Base-by-base conservation (phyloP, 2,113 vertebrate genomes). In the Nesospiza acunhae region DNA sequence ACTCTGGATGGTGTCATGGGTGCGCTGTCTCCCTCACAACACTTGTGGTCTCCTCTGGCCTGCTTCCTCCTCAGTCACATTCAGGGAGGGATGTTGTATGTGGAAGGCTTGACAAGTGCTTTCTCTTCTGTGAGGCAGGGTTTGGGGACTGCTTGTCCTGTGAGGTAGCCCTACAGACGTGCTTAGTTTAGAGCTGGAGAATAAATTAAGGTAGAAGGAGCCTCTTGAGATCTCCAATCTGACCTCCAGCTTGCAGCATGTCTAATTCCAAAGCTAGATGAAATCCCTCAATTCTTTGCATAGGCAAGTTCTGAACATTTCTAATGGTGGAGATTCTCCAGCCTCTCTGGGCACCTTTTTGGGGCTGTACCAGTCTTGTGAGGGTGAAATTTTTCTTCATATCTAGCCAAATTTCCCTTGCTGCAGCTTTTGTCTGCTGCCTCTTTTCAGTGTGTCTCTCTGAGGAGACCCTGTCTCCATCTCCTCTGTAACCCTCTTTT, bases 211-310 rank as follows among this genome's bases (percentile, higher is more conserved):
- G 35, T 70, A 56, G 50, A 86, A 84, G 39, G 39, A 85, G 33
- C 31, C 42, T 83, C 46, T 77, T 81, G 58, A 80, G 46, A 27
- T 42, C 70, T 73, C 46, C 88, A 7, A 15, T 79, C 35, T 7
- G 9, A 37, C 41, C 13, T 9, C 30, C 11, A 62, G 44, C 72
- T 88, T 12, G 18, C 42, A 79, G 52, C 60, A 49, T 18, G 18
- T 56, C n/a, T 85, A 90, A 88, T 63, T 86, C 58, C 63, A 83
- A 83, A 87, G 87, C 35, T 60, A 69, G 37, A 26, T 73, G 53
- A 89, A 44, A 56, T 93, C 30, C 37, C 74, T 84, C 8, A 15
- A 13, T 49, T 63, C 35, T 85, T 93, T 66, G 17, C 4, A 0
- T 27, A 42, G 72, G 23, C 63, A 49, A 82, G 53, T 80, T 39